These are phyloP conservation scores for Coendou prehensilis DNA, from an alignment of 2,797 vertebrate genomes.

Conservation along the genomic window DNA sequence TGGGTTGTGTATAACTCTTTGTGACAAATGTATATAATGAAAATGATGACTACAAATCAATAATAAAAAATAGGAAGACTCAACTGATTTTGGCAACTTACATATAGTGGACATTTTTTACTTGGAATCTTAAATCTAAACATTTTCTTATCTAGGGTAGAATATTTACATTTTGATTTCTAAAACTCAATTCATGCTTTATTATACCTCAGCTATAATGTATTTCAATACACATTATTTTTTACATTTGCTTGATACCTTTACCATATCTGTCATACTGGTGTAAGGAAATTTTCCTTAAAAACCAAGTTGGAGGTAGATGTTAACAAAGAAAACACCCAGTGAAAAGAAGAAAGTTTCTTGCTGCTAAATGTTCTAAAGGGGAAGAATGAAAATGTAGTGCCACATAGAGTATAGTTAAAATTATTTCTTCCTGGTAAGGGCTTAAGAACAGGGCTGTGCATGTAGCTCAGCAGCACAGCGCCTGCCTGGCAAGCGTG, in stretches of 20 bases:
- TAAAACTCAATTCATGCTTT: background rate
- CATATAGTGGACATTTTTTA: background rate
- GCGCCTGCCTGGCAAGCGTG: too few relatives aligned
- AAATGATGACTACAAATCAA: background rate
- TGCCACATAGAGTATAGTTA: background rate
- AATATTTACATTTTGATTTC: background rate
- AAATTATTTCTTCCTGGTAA: background rate
- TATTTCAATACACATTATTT: background rate
- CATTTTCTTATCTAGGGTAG: background rate
- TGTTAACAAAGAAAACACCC: background rate
- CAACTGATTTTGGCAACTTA: background rate
- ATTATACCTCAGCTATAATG: background rate
- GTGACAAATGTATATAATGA: background rate
- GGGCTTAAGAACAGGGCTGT: too few relatives aligned
- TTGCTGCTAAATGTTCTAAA: background rate
- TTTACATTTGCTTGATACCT: background rate
- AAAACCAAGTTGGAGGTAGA: background rate
- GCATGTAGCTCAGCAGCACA: too few relatives aligned
- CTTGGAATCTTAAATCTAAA: slow-evolving; percentile 27
- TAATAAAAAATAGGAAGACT: background rate
- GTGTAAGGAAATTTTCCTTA: background rate
- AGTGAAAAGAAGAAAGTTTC: background rate
- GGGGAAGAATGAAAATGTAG: background rate
- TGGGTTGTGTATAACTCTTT: background rate
- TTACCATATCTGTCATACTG: background rate